Percentiles rank a stretch among this genome's conserved stretches.
These are phyloP conservation scores for Darevskia nairensis DNA, from an alignment of 2,797 vertebrate species.

Conservation along the genomic window DNA sequence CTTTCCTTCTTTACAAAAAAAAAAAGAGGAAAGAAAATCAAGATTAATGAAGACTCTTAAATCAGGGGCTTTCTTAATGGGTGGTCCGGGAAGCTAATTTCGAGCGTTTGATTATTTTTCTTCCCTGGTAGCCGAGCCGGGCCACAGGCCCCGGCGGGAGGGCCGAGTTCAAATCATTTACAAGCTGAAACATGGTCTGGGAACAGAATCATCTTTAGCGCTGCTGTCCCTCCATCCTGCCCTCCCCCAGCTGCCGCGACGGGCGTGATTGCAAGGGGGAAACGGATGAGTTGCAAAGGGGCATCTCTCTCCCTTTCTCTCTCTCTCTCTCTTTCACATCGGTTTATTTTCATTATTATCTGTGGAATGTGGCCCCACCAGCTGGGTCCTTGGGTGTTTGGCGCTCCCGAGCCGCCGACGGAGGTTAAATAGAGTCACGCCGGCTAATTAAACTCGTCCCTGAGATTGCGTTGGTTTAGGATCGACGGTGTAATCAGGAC, in stretches of 20 bases:
- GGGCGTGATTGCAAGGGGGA: neutral
- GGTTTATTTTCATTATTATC: constrained; percentile 32
- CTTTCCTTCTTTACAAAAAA: neutral
- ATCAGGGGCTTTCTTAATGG: neutral
- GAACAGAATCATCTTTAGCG: neutral
- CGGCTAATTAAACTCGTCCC: constrained; percentile 19
- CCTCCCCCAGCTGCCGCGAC: too few species aligned
- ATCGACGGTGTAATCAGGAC: constrained; percentile 2
- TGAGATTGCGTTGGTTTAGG: neutral
- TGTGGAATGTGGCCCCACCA: neutral
- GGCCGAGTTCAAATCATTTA: neutral
- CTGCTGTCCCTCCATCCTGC: neutral
- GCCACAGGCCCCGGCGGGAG: neutral
- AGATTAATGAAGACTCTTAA: constrained; percentile 8
- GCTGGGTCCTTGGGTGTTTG: neutral
- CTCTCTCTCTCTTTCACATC: neutral
- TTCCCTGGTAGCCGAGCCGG: neutral
- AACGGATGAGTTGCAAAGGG: neutral
- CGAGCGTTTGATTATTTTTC: constrained; percentile 21
- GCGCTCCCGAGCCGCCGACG: neutral
- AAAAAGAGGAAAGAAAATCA: neutral
- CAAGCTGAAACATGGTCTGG: constrained; percentile 5
- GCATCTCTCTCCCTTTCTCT: neutral
- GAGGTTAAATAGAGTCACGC: constrained; percentile 23
- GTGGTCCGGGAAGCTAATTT: constrained; percentile 9